Conservation (phyloP, 2,113 vertebrate genomes). For the Pipra filicauda region DNA sequence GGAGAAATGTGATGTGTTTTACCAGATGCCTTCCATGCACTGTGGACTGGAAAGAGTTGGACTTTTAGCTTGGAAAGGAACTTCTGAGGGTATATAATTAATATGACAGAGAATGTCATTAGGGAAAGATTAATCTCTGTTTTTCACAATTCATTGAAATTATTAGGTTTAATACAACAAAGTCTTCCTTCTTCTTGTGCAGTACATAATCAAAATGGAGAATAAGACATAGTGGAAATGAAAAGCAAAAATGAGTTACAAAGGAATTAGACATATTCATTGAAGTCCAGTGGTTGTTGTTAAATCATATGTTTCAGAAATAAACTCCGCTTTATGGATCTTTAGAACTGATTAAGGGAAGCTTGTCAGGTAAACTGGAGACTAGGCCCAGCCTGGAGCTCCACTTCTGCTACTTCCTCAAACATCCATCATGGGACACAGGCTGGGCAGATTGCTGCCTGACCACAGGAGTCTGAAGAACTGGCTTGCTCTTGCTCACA, state of each 20-base stretch:
- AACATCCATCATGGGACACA: background rate
- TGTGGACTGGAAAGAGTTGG: background rate
- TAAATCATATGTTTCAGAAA: background rate
- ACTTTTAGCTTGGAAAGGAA: background rate
- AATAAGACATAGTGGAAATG: background rate
- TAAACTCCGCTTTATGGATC: background rate
- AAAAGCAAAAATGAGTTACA: background rate
- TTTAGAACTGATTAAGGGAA: background rate
- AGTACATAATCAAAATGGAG: background rate
- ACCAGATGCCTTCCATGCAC: background rate
- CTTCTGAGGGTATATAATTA: background rate
- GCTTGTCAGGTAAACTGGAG: background rate
- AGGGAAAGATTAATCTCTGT: background rate
- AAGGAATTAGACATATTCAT: background rate
- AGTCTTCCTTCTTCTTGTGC: background rate
- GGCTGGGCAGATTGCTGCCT: background rate
- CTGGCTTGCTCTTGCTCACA: background rate
- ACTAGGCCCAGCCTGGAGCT: background rate
- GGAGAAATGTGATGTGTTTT: background rate
- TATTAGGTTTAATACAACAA: background rate
- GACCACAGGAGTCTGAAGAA: background rate
- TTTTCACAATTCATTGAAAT: conserved; percentile 1
- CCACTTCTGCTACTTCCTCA: background rate
- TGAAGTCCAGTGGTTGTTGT: background rate
- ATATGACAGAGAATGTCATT: background rate